Conservation (phyloP, 2,113 vertebrate species). For the Amblyopsis rosae region DNA sequence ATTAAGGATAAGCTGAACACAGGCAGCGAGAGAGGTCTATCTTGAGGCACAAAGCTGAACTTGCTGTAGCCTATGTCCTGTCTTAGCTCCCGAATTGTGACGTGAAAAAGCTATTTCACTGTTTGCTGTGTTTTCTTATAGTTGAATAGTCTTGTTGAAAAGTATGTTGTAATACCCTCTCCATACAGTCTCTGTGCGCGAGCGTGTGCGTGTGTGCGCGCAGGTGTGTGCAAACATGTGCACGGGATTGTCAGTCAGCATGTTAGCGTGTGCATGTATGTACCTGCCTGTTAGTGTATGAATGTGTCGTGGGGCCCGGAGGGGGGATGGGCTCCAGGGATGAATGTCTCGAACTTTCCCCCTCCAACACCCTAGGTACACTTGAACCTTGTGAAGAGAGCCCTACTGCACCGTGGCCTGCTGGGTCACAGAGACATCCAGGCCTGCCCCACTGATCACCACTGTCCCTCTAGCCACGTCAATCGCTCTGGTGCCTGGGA, state of each 20-base stretch:
- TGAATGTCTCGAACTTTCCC: conserved; percentile 63
- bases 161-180: conserved; percentile 28
- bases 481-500: too few species aligned
- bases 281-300: background rate
- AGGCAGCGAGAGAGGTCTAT: conserved; percentile 7
- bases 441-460: background rate
- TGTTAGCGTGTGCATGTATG: background rate
- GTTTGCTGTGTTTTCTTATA: conserved; percentile 38
- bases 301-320: background rate
- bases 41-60: conserved; percentile 17
- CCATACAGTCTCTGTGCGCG: conserved; percentile 22
- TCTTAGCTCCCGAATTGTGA: conserved; percentile 40
- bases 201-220: background rate
- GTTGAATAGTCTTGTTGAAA: conserved; percentile 38
- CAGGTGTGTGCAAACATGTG: conserved; percentile 10
- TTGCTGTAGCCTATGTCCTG: conserved; percentile 43
- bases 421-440: too few species aligned
- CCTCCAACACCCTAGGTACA: conserved; percentile 5
- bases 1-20: conserved; percentile 22
- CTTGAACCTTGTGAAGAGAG: conserved; percentile 23
- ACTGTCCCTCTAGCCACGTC: too few species aligned
- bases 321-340: conserved; percentile 28
- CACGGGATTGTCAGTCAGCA: background rate
- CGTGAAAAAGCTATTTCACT: conserved; percentile 45
- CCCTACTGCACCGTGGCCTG: too few species aligned